Evolutionary conservation across 2,888 invertebrate species (phyloP).

Genomic region (Eupithecia vulgata): DNA sequence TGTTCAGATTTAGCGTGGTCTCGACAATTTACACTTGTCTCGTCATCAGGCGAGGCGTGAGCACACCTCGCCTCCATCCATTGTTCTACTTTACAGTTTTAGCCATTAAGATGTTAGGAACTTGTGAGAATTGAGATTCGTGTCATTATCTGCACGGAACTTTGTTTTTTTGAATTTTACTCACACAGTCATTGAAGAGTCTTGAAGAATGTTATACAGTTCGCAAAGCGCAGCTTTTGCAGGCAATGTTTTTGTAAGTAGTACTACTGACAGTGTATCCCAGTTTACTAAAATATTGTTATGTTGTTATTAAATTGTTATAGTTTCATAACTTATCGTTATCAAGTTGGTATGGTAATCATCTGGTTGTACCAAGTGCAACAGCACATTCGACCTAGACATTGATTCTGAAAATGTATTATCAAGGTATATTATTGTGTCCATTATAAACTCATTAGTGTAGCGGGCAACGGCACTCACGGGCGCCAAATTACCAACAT

Average conservation of each 20-base stretch:
- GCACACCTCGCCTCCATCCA: slow-evolving; percentile 50
- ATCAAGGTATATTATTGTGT: slow-evolving; percentile 78
- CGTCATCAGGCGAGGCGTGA: slow-evolving; percentile 47
- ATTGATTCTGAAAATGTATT: slow-evolving; percentile 81
- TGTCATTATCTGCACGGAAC: slow-evolving; percentile 40
- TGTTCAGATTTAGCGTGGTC: slow-evolving; percentile 56
- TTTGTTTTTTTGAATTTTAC: slow-evolving; percentile 19
- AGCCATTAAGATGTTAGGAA: slow-evolving; percentile 45
- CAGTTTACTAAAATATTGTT: neutral
- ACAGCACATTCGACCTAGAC: slow-evolving; percentile 68
- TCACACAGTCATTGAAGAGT: slow-evolving; percentile 12
- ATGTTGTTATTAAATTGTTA: neutral
- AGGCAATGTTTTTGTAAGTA: neutral
- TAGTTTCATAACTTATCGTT: slow-evolving; percentile 3
- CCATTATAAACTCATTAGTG: slow-evolving; percentile 84
- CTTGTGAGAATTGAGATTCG: slow-evolving; percentile 43
- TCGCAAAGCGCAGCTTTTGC: slow-evolving; percentile 10
- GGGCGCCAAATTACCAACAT: slow-evolving; percentile 82
- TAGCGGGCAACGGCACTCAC: slow-evolving; percentile 81
- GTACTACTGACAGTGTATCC: neutral
- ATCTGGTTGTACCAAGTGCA: slow-evolving; percentile 11
- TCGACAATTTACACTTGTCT: slow-evolving; percentile 61
- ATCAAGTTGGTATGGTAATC: slow-evolving; percentile 1
- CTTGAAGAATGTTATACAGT: slow-evolving; percentile 3
- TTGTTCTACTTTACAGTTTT: slow-evolving; percentile 59